Evolutionary conservation across 2,888 invertebrate species (phyloP).

Genomic region (Hirudinaria manillensis): DNA sequence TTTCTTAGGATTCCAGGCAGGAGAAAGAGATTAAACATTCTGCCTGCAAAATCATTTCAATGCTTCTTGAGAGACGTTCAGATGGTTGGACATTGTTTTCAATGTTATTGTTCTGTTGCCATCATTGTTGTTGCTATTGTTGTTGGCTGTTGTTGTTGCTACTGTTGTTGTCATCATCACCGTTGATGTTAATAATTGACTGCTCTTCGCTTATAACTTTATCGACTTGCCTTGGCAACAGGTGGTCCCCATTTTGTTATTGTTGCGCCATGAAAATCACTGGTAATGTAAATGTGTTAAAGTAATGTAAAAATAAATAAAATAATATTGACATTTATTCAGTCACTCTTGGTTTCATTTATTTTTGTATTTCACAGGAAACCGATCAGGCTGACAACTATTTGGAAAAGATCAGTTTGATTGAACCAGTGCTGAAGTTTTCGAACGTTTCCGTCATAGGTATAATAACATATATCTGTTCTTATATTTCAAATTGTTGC

Average conservation of each 20-base stretch:
- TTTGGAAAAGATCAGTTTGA: background rate
- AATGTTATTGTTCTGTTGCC: background rate
- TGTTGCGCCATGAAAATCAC: background rate
- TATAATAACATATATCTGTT: background rate
- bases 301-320: no score
- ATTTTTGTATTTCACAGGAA: background rate
- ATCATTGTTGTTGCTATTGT: background rate
- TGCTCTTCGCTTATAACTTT: background rate
- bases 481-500: background rate
- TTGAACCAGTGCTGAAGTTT: constrained; percentile 35
- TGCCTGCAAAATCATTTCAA: constrained; percentile 7
- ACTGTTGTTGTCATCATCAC: background rate
- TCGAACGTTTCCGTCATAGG: constrained; percentile 36
- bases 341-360: no score
- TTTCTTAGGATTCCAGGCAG: constrained; percentile 8
- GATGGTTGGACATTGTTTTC: background rate
- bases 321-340: no score
- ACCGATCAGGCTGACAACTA: background rate
- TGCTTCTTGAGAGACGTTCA: constrained; percentile 19
- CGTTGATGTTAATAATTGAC: background rate
- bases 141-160: no score
- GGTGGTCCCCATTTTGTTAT: background rate
- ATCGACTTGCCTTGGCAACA: background rate
- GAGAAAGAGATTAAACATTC: background rate
- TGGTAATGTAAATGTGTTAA: no score